Base-by-base conservation (phyloP, 2,797 vertebrate species). In the Lutjanus argentimaculatus region DNA sequence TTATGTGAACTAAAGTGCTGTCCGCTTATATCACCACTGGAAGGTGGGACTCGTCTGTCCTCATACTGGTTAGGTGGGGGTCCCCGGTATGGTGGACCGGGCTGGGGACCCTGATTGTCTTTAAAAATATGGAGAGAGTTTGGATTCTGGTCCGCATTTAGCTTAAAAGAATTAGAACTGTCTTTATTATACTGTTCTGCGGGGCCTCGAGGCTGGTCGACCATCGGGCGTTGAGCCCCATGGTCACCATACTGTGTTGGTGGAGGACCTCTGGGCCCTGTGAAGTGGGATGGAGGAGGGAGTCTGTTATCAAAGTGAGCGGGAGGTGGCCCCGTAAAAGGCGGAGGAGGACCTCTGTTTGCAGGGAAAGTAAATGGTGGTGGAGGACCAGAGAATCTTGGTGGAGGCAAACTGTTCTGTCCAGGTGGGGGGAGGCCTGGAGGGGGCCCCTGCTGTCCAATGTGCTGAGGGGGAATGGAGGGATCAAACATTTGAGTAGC, bases 311-410 rank as follows among this genome's bases (percentile, higher is more conserved):
- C 97, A 93, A 96, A 97, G 76, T 92, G 96, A 76, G 81, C 82
- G 49, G 82, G 95, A 79, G 94, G 95, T 15, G 83, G 95, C 22
- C 89, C 91, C 0, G 93, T n/a, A 62, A 96, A 97, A 22, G 96
- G 96, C 77, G 93, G 92, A 69, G 92, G 94, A 30, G 97, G 97
- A 51, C 96, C 97, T 64, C 97, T 96, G 52, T 96, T 97, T 86
- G 95, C 91, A 79, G 97, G 92, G 83, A 97, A 98, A 81, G 94
- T 96, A 79, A 97, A 97, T 83, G 97, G 97, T 62, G 95, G 96
- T 52, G 97, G 97, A 1, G 96, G 98, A 36, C 92, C 94, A 67
- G 93, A 91, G 66, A 97, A 98, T 86, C 97, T 95, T 73, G 93
- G 95, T 11, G 95, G 95, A 0, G 93, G 89, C 42, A 96, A 92